These are phyloP conservation scores for Furcifer pardalis DNA, from an alignment of 2,797 vertebrate genomes.

Conservation along the genomic window DNA sequence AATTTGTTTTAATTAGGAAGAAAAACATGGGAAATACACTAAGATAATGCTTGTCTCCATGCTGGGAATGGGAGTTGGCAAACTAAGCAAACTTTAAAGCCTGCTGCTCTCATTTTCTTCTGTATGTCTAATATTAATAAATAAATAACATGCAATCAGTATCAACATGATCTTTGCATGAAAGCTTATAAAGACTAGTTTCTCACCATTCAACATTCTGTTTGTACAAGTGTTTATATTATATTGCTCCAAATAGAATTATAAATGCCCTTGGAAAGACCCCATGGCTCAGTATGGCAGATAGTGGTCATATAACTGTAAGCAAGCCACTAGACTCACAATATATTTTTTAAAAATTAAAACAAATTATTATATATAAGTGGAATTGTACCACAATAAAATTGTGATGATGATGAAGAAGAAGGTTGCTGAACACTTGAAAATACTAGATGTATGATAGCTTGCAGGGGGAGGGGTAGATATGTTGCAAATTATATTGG, in stretches of 20 bases:
- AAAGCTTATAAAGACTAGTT: neutral
- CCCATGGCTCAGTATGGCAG: neutral
- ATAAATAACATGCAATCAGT: neutral
- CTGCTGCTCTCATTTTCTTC: neutral
- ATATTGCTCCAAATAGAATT: neutral
- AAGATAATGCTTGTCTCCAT: neutral
- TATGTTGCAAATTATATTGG: neutral
- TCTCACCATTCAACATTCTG: neutral
- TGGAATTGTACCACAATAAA: neutral
- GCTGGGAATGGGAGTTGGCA: too few relatives aligned
- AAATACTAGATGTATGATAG: too few relatives aligned
- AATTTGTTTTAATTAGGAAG: neutral
- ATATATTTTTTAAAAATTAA: neutral
- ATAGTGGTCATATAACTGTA: neutral
- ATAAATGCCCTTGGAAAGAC: neutral
- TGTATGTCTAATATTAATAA: neutral
- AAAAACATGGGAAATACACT: neutral
- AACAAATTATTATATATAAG: neutral
- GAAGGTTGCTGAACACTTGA: too few relatives aligned
- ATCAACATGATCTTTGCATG: neutral
- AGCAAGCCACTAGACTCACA: too few relatives aligned
- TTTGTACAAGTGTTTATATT: neutral
- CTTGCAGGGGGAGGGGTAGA: too few relatives aligned
- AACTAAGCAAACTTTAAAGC: too few relatives aligned
- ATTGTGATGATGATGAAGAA: neutral